Conservation (phyloP, 2,888 invertebrate genomes). For the Caenorhabditis macrosperma region DNA sequence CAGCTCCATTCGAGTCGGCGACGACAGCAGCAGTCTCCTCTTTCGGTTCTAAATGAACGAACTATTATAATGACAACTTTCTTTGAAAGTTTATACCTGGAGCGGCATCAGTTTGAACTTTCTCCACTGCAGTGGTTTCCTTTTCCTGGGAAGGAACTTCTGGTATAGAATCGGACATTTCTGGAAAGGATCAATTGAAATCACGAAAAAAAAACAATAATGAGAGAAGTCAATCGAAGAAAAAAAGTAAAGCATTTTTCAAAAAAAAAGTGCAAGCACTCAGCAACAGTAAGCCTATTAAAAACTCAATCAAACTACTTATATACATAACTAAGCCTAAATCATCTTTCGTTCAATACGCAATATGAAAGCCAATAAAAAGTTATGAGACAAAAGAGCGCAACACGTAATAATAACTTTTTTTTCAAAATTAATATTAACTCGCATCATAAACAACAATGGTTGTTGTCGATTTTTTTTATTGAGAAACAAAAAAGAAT, state of each 20-base stretch:
- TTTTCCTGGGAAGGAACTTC: slow-evolving; percentile 34
- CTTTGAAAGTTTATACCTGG: not conserved
- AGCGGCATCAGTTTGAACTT: not conserved
- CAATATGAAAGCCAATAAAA: no score
- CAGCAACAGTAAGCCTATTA: no score
- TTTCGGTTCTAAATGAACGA: not conserved
- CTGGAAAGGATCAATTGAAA: not conserved
- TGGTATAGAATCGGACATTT: slow-evolving; percentile 9
- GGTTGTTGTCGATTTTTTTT: no score
- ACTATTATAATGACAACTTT: not conserved
- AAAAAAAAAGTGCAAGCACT: no score
- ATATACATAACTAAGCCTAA: no score
- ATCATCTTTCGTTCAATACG: no score
- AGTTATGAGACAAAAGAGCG: no score
- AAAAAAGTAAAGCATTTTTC: not conserved
- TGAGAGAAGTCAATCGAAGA: not conserved
- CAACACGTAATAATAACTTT: no score
- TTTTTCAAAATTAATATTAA: no score
- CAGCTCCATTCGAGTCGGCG: slow-evolving; percentile 22
- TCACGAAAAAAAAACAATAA: not conserved
- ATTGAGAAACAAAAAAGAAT: not conserved
- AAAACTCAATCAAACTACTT: no score
- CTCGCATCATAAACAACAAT: no score
- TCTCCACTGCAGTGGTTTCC: slow-evolving; percentile 32
- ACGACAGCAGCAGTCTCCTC: slow-evolving; percentile 7